Percentiles rank a stretch among this genome's conserved stretches.
Evolutionary conservation across 2,797 vertebrate species (phyloP).

Genomic region (Pipistrellus pygmaeus): DNA sequence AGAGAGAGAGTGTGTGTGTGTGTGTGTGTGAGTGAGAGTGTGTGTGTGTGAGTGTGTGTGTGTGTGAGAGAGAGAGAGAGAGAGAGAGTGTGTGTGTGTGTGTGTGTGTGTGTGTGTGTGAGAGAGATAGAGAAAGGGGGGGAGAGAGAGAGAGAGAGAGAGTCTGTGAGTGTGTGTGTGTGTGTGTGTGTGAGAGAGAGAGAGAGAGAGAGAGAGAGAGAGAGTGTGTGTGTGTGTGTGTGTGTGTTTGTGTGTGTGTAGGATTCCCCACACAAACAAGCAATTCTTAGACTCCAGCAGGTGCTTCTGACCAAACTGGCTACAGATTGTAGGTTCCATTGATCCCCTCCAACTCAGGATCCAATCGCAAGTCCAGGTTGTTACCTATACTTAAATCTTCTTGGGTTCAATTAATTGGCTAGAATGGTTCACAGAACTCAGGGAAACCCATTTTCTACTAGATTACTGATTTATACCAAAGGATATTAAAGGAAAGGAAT

Average conservation of each 20-base stretch:
- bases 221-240: too few relatives aligned
- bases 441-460: not conserved
- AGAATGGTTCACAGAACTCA: not conserved
- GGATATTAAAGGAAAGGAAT: not conserved
- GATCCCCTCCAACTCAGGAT: not conserved
- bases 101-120: too few relatives aligned
- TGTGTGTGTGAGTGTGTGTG: too few relatives aligned
- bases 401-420: not conserved
- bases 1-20: not conserved
- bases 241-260: not conserved
- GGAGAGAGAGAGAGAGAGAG: too few relatives aligned
- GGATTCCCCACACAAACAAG: not conserved
- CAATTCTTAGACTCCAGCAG: too few relatives aligned
- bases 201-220: too few relatives aligned
- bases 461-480: not conserved
- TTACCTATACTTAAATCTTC: not conserved
- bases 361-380: not conserved
- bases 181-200: too few relatives aligned
- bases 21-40: not conserved
- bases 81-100: too few relatives aligned
- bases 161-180: too few relatives aligned
- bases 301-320: not conserved
- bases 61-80: too few relatives aligned
- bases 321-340: not conserved
- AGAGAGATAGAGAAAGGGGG: too few relatives aligned